Evolutionary conservation across 2,113 vertebrate genomes (phyloP).

Genomic region (Cottus gobio): DNA sequence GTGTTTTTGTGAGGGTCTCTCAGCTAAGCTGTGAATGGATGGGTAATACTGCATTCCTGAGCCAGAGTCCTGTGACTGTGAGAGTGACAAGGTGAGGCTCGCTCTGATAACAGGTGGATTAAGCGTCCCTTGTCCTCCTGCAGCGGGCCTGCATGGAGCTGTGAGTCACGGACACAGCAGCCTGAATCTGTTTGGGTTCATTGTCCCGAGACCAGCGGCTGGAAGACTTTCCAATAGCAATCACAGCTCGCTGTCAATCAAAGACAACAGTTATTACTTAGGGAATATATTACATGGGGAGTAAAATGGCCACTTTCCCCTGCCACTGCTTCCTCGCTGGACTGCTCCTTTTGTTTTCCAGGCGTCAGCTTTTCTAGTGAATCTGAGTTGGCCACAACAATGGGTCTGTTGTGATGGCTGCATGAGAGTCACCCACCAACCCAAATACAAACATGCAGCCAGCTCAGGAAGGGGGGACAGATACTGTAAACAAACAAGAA

Average conservation of each 20-base stretch:
- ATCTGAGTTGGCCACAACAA: constrained; percentile 65
- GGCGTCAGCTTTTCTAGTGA: constrained; percentile 69
- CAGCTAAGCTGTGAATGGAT: constrained; percentile 63
- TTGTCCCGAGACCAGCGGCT: constrained; percentile 38
- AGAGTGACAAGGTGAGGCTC: constrained; percentile 64
- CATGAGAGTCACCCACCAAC: constrained; percentile 62
- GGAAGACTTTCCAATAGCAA: constrained; percentile 48
- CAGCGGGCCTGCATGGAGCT: constrained; percentile 28
- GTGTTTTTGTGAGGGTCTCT: constrained; percentile 58
- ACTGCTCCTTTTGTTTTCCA: constrained; percentile 46
- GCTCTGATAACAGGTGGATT: constrained; percentile 82
- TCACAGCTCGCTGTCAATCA: constrained; percentile 51
- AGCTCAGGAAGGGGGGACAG: constrained; percentile 49
- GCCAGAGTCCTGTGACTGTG: constrained; percentile 31
- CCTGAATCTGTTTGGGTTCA: constrained; percentile 49
- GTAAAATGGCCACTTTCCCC: constrained; percentile 43
- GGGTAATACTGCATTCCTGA: constrained; percentile 73
- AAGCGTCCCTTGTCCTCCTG: constrained; percentile 64
- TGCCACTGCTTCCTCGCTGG: constrained; percentile 32
- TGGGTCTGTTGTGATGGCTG: constrained; percentile 65
- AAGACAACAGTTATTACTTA: constrained; percentile 17
- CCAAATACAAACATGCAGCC: constrained; percentile 75
- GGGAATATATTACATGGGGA: constrained; percentile 13
- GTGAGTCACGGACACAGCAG: constrained; percentile 52
- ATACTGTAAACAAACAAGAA: constrained; percentile 77